Evolutionary conservation across 2,888 invertebrate species (phyloP).

Genomic region (Microctonus hyperodae): DNA sequence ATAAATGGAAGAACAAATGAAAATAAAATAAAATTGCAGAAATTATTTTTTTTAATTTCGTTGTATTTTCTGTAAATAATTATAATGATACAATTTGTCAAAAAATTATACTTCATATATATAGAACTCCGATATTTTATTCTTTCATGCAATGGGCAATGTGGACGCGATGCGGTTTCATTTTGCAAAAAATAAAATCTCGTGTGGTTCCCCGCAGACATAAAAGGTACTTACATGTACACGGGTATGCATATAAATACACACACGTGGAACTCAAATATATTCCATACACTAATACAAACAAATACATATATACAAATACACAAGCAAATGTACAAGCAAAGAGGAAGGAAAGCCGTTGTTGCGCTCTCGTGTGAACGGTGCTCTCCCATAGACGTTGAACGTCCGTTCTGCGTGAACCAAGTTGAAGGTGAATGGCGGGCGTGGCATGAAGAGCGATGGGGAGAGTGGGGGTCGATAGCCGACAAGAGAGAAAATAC

Average conservation of each 20-base stretch:
- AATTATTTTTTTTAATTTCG: background rate
- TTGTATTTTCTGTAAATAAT: conserved; percentile 11
- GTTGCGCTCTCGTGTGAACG: conserved; percentile 25
- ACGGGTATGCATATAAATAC: background rate
- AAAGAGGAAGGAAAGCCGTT: conserved; percentile 17
- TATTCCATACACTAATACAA: background rate
- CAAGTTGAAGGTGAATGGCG: conserved; percentile 64
- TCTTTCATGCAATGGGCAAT: conserved; percentile 38
- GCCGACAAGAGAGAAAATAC: background rate
- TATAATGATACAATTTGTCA: conserved; percentile 49
- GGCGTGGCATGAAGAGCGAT: conserved; percentile 53
- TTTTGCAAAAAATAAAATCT: background rate
- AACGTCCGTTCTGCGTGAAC: conserved; percentile 44
- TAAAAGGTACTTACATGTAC: background rate
- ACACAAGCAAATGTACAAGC: background rate
- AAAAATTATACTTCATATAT: conserved; percentile 47
- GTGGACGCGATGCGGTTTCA: background rate
- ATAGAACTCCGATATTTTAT: conserved; percentile 42
- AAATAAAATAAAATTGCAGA: background rate
- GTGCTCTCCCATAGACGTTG: conserved; percentile 38
- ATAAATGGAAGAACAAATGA: background rate
- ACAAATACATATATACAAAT: background rate
- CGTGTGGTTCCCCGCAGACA: conserved; percentile 13
- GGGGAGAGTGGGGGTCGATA: conserved; percentile 16
- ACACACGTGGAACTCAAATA: background rate